Evolutionary conservation across 2,797 vertebrate species (phyloP).

Genomic region (Enteromius viviparus): DNA sequence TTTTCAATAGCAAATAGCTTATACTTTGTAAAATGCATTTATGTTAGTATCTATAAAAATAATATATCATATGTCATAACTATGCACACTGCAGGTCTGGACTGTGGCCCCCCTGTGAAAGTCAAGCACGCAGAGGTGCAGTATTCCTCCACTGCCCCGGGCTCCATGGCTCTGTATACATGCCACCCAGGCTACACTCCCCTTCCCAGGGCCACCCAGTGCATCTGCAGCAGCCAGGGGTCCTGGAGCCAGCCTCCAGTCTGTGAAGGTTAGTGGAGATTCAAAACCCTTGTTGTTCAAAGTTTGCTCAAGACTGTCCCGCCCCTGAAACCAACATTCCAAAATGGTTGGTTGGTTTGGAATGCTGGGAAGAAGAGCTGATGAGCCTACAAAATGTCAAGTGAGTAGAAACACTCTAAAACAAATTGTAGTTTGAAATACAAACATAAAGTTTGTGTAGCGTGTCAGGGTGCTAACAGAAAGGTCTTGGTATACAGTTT

Average conservation of each 20-base stretch:
- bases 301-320: conserved; percentile 11
- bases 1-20: neutral
- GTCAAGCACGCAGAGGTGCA: conserved; percentile 85
- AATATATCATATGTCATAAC: neutral
- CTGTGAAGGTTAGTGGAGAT: conserved; percentile 82
- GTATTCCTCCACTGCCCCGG: conserved; percentile 83
- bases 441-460: conserved; percentile 24
- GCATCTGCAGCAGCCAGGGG: conserved; percentile 83
- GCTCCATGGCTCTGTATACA: conserved; percentile 83
- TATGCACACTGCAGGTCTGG: conserved; percentile 74
- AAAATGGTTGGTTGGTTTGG: conserved; percentile 32
- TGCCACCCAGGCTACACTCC: conserved; percentile 85
- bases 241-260: conserved; percentile 88
- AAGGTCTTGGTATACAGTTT: conserved; percentile 37
- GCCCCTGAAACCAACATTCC: conserved; percentile 19
- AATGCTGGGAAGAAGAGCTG: conserved; percentile 17
- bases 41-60: neutral
- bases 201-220: conserved; percentile 78
- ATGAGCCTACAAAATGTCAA: conserved; percentile 28
- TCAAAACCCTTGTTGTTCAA: conserved; percentile 19
- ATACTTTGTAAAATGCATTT: neutral
- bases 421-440: conserved; percentile 25
- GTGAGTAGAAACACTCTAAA: conserved; percentile 24
- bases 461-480: conserved; percentile 16
- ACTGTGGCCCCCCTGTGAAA: conserved; percentile 84